Percentiles rank a stretch among this genome's conserved stretches.
Conservation (phyloP, 2,797 vertebrate genomes). For the Falco novaeseelandiae region DNA sequence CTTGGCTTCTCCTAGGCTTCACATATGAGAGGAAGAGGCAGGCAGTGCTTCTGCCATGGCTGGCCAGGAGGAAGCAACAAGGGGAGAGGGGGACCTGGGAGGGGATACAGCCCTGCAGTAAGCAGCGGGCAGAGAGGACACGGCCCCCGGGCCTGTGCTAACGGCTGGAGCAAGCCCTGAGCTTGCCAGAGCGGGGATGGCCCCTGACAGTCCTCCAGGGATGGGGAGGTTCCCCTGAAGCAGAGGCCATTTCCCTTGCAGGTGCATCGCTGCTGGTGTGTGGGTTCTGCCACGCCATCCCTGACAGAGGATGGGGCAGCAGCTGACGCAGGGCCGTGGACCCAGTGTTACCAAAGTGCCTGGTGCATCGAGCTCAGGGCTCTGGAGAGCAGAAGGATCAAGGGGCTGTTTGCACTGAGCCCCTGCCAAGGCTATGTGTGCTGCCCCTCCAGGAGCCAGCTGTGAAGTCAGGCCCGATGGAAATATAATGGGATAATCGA, state of each 20-base stretch:
- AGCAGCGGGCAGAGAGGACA: rapidly evolving
- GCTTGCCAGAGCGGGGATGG: background rate
- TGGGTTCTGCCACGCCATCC: rapidly evolving
- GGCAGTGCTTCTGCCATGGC: background rate
- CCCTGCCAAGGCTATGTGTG: background rate
- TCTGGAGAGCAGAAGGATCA: background rate
- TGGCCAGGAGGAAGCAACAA: background rate
- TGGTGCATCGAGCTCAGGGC: rapidly evolving
- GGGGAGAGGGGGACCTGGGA: background rate
- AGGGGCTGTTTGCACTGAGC: background rate
- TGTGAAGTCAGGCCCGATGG: constrained; percentile 4
- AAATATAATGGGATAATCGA: constrained; percentile 62
- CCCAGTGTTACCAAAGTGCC: rapidly evolving
- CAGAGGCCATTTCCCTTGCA: rapidly evolving
- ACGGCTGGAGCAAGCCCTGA: rapidly evolving
- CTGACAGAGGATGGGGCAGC: rapidly evolving
- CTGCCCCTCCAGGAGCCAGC: constrained; percentile 1
- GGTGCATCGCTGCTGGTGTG: rapidly evolving
- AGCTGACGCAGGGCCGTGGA: rapidly evolving
- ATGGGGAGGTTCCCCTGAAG: too few relatives aligned
- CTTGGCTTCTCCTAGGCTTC: background rate
- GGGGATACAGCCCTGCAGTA: background rate
- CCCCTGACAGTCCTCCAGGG: rapidly evolving
- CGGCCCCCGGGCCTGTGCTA: rapidly evolving
- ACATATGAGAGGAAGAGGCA: background rate